phyloP scores from a whole-genome alignment of 2,113 vertebrate species.

The Sminthopsis crassicaudata region DNA sequence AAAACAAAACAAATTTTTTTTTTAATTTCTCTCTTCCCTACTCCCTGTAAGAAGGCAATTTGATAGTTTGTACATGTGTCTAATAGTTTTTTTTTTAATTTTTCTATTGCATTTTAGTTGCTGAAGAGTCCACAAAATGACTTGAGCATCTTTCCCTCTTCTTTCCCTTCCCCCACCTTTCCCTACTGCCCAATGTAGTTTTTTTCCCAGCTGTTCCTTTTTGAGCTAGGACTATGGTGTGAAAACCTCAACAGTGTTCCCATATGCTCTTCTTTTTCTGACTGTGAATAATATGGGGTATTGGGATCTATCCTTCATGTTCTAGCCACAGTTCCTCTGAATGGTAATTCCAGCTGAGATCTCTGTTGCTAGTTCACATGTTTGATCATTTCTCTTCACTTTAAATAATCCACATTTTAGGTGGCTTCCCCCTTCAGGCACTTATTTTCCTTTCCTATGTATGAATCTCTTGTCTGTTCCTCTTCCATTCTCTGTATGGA shows the following conservation, averaged over 20 bases:
- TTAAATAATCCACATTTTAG: constrained; percentile 54
- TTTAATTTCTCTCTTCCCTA: neutral
- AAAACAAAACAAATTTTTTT: neutral
- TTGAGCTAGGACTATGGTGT: neutral
- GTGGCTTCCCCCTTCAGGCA: neutral
- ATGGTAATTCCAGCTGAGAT: neutral
- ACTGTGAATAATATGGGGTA: neutral
- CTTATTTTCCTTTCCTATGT: constrained; percentile 46
- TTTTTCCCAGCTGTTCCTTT: constrained; percentile 52
- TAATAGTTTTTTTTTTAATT: constrained; percentile 38
- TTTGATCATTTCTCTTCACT: constrained; percentile 58
- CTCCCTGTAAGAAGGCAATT: neutral
- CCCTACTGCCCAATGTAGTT: constrained; percentile 42
- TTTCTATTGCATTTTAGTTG: constrained; percentile 18
- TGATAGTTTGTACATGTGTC: neutral
- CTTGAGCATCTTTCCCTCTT: neutral
- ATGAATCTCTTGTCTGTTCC: constrained; percentile 46
- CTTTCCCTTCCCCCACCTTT: neutral
- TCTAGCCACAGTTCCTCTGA: neutral
- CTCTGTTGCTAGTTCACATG: constrained; percentile 38
- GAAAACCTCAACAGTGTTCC: neutral
- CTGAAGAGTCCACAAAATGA: constrained; percentile 29
- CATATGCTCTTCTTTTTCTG: neutral
- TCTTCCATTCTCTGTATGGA: neutral
- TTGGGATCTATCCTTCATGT: constrained; percentile 38